phyloP scores from a whole-genome alignment of 2,113 vertebrate genomes.

The Silurus glanis region DNA sequence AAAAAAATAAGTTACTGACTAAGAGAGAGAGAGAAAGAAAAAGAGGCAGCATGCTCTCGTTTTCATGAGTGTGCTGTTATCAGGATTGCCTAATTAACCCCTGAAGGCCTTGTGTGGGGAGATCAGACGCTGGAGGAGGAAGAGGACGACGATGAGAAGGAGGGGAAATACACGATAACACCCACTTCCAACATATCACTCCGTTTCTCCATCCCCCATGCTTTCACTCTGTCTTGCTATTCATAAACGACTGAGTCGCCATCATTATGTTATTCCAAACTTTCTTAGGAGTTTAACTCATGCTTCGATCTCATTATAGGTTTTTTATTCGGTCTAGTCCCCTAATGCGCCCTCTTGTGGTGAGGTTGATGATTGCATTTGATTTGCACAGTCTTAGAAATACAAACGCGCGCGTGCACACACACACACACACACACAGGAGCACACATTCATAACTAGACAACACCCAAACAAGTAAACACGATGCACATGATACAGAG shows the following conservation, averaged over 20 bases:
- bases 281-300: conserved; percentile 27
- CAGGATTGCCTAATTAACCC: conserved; percentile 78
- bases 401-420: neutral
- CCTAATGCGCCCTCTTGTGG: conserved; percentile 78
- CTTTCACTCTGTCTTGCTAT: conserved; percentile 65
- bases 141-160: conserved; percentile 24
- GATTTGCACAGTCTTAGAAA: neutral
- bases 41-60: conserved; percentile 62
- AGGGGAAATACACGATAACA: conserved; percentile 59
- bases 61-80: conserved; percentile 78
- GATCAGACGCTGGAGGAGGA: conserved; percentile 66
- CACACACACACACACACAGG: neutral
- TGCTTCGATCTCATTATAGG: neutral
- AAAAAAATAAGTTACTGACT: neutral
- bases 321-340: neutral
- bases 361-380: neutral
- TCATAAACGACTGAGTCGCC: conserved; percentile 14
- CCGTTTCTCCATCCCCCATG: conserved; percentile 63
- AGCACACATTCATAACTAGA: neutral
- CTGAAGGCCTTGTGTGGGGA: conserved; percentile 69
- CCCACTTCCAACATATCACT: conserved; percentile 59
- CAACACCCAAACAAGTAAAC: conserved; percentile 17
- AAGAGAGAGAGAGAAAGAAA: conserved; percentile 24
- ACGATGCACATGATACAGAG: conserved; percentile 38
- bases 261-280: conserved; percentile 9